A percentile compares a stretch with the other conserved stretches of the same genome.
phyloP scores from a whole-genome alignment of 2,888 invertebrate genomes.

The Uropetala carovei region DNA sequence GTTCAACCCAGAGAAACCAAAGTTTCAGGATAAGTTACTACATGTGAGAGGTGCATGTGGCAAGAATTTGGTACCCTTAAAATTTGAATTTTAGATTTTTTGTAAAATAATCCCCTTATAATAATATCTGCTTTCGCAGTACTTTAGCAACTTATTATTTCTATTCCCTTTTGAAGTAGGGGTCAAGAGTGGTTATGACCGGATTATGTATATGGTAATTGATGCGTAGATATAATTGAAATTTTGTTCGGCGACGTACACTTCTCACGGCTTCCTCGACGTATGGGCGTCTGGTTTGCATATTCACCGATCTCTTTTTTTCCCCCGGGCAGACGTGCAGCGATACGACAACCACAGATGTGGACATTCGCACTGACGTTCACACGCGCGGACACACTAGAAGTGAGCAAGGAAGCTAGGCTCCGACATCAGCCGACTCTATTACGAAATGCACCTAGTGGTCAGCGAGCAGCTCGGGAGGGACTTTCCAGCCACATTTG shows the following conservation, averaged over 20 bases:
- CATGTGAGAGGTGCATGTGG: too few relatives aligned
- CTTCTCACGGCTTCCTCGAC: background rate
- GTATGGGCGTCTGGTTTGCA: background rate
- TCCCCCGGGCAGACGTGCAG: background rate
- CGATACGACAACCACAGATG: constrained; percentile 14
- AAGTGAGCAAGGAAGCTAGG: background rate
- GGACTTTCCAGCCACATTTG: background rate
- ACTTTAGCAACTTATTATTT: too few relatives aligned
- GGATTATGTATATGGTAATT: too few relatives aligned
- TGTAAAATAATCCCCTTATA: too few relatives aligned
- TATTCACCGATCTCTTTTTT: background rate
- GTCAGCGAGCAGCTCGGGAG: background rate
- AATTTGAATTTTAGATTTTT: too few relatives aligned
- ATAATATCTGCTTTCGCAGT: too few relatives aligned
- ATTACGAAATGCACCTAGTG: constrained; percentile 11
- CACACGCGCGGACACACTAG: background rate
- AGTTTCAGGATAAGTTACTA: too few relatives aligned
- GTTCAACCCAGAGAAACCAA: too few relatives aligned
- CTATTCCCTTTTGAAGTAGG: too few relatives aligned
- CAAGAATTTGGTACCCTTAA: too few relatives aligned
- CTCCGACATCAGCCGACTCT: background rate
- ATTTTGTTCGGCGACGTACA: background rate
- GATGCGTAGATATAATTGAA: too few relatives aligned
- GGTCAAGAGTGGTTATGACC: too few relatives aligned
- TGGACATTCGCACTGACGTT: background rate